Base-by-base conservation (phyloP, 1,140 invertebrate genomes). In the Adoxophyes honmai region DNA sequence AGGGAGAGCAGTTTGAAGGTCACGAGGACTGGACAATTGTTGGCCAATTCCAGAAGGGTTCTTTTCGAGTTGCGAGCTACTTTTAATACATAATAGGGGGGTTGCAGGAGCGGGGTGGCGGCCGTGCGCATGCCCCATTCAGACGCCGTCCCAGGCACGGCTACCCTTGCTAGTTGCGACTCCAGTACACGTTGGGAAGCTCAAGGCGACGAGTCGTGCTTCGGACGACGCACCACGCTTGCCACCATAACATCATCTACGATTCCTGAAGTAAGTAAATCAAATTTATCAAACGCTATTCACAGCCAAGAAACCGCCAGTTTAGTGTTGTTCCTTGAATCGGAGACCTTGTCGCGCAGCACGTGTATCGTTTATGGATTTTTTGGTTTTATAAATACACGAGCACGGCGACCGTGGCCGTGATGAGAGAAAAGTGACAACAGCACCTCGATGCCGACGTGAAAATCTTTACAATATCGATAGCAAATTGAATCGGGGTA, bases 191-290 rank as follows among this genome's bases (percentile, higher is more conserved):
- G 75, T 78, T 84, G 78, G 72, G 73, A 68, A 64, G 56, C 62
- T 70, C 62, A 70, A 76, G 70, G 71, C 61, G 66, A 72, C 55
- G 62, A 54, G 59, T 66, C 60, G 68, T 65, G 68, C 60, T 68
- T 67, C 57, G 57, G 63, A 54, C 33, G 39, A 62, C 65, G 62
- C 59, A 51, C 62, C 55, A 66, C 54, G 68, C 55, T 66, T 65
- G 80, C 78, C 77, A 82, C 76, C 69, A 78, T 75, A 83, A 78
- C 79, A 82, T 74, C 78, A 73, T 80, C 76, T 71, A 70, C 61
- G 42, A 77, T 71, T 72, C 69, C 68, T 68, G 77, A 84, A 84
- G 84, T 87, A 71, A 87, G 84, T 85, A 64, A 6, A 34, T 14
- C 39, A 28, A 28, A 28, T 28, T 3, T 28, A 3, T 28, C 2